Base-by-base conservation (phyloP, 1,140 invertebrate genomes). In the Drosophila kurseongensis region DNA sequence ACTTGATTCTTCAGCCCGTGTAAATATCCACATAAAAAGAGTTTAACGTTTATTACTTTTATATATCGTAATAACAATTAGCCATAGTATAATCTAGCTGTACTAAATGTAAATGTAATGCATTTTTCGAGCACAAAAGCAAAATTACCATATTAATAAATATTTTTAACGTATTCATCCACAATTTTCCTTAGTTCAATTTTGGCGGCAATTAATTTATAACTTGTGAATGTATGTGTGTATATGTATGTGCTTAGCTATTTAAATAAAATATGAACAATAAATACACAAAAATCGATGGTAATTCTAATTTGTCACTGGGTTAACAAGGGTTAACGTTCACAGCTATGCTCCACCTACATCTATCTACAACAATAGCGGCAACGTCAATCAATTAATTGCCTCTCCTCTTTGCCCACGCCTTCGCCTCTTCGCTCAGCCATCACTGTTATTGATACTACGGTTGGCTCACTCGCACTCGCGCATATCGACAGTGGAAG, bases 41-140 rank as follows among this genome's bases (percentile, higher is more conserved):
- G 61, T 88, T 77, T 47, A 88, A 83, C 84, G 79, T 88, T 88
- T 88, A 88, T 88, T 88, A 89, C 83, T 63, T 83, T 67, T 69
- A 77, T 79, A 41, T 55, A 51, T 69, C 59, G 83, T 88, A 88
- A 88, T 88, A 88, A 88, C 71, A 89, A 88, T 74, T 86, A 88
- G 80, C 69, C 69, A 29, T 67, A 86, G 57, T 63, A 35, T 89
- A 67, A 88, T 68, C 61, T 84, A 76, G 61, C 16, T 47, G 52
- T 74, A 74, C 32, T 55, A 67, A 76, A 77, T 62, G 27, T 59
- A 67, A 62, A 67, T 67, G 36, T 75, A 80, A 68, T 52, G 42
- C 75, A 83, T 75, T 44, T 56, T 58, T 66, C 68, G 68, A 75
- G 67, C 62, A 82, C 75, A 78, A 41, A 78, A 78, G 56, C 74